Evolutionary conservation across 2,113 vertebrate genomes (phyloP), one percentile per base, ranked within the genome.

Genomic region (Catharus minimus): DNA sequence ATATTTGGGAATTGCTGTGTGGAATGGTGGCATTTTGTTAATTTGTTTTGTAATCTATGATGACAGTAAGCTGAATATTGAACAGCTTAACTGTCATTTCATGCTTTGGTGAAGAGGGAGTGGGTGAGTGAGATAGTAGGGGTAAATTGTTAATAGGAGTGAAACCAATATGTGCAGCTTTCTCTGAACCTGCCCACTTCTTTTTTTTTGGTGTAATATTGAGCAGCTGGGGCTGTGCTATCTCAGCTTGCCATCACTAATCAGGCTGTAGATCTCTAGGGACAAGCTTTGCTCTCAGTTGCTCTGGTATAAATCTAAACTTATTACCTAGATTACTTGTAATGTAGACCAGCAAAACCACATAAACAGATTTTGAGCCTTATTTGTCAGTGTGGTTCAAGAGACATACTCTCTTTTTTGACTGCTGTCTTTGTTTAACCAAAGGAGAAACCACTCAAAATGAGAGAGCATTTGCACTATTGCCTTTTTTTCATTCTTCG

Each of bases 101-200:
- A 61, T 93, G 90, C 92, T 86, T 83, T 90, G 65, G 72, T 73
- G 86, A 74, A 83, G 68, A 87, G 82, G 4, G 86, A 88, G 92
- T 94, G 91, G 88, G 88, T 95, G 95, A 86, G 87, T 47, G 83
- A 80, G 81, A 83, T 46, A 83, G 79, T 79, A 83, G 87, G 88
- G 76, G 68, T 91, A 88, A 95, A 93, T 95, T 83, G 71, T 92
- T 87, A 94, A 95, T 83, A 90, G 73, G 41, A 94, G 44, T 81
- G 80, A 94, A 91, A 81, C 53, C 90, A 91, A 10, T 88, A 86
- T 91, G 80, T 77, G 82, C 90, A 78, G 44, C 55, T 80, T 95
- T 94, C 76, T 90, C 67, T 86, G 85, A 91, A 86, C 68, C 82
- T 89, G 52, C 79, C 93, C 44, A 91, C 85, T 36, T 91, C 56